phyloP scores from a whole-genome alignment of 1,140 invertebrate genomes.

The Bathynomus jamesi region DNA sequence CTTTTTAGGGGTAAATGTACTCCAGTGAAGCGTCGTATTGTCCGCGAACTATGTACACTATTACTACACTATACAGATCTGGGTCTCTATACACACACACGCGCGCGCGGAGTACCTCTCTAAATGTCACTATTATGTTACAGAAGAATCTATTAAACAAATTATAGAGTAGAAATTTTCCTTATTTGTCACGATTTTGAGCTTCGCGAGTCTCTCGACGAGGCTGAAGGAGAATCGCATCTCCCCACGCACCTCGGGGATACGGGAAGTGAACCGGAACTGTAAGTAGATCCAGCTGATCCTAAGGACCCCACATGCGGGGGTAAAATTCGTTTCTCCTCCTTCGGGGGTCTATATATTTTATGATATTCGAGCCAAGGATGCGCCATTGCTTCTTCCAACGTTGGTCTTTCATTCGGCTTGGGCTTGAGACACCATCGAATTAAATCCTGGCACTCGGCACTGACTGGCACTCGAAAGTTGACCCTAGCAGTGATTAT shows the following conservation, averaged over 20 bases:
- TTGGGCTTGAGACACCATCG: constrained; percentile 50
- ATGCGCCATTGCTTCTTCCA: constrained; percentile 53
- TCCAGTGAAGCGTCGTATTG: too few relatives aligned
- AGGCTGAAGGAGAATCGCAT: neutral
- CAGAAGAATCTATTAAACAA: neutral
- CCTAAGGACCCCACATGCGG: neutral
- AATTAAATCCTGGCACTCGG: constrained; percentile 55
- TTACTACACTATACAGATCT: too few relatives aligned
- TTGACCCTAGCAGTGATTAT: constrained; percentile 55
- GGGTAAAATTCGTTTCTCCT: neutral
- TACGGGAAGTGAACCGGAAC: neutral
- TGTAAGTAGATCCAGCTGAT: neutral
- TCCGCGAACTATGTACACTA: too few relatives aligned
- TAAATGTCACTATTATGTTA: too few relatives aligned
- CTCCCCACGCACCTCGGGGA: neutral
- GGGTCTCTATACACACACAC: too few relatives aligned
- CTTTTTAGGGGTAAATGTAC: too few relatives aligned
- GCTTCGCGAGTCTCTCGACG: neutral
- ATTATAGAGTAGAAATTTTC: neutral
- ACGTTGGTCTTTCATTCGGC: constrained; percentile 48
- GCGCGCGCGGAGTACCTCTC: too few relatives aligned
- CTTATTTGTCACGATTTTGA: neutral
- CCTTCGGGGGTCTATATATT: constrained; percentile 45
- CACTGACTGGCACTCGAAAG: constrained; percentile 47
- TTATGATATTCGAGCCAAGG: constrained; percentile 46